Conservation (phyloP, 2,888 invertebrate species). For the Orchesella flavescens region DNA sequence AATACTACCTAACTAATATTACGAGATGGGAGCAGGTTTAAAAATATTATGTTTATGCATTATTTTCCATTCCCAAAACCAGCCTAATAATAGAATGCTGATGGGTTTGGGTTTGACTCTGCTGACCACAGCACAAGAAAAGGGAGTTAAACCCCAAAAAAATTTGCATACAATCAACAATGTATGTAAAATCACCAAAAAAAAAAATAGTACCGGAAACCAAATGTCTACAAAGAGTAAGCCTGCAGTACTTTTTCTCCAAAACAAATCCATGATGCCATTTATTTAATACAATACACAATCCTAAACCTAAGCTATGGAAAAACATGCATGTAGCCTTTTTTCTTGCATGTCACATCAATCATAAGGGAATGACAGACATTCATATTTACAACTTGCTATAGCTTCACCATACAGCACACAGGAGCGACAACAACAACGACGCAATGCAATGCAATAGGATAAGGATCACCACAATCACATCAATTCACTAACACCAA, state of each 20-base stretch:
- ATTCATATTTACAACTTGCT: background rate
- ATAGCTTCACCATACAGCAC: background rate
- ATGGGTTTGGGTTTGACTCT: too few species aligned
- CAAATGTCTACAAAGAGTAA: background rate
- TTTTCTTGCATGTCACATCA: conserved; percentile 33
- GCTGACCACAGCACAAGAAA: background rate
- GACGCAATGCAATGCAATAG: background rate
- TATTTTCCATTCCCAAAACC: too few species aligned
- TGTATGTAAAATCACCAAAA: background rate
- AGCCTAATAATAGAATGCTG: too few species aligned
- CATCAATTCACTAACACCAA: conserved; percentile 1
- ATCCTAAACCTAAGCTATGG: too few species aligned
- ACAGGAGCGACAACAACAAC: background rate
- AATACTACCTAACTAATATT: too few species aligned
- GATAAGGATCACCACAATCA: conserved; percentile 3
- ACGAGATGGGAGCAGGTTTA: too few species aligned
- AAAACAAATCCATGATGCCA: too few species aligned
- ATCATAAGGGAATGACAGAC: conserved; percentile 24
- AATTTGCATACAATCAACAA: background rate
- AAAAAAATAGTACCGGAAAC: background rate
- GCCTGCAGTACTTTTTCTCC: too few species aligned
- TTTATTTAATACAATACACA: too few species aligned
- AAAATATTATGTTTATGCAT: too few species aligned
- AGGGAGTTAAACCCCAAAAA: background rate
- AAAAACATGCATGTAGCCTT: too few species aligned